Evolutionary conservation across 2,797 vertebrate genomes (phyloP).

Genomic region (Hemibagrus guttatus): DNA sequence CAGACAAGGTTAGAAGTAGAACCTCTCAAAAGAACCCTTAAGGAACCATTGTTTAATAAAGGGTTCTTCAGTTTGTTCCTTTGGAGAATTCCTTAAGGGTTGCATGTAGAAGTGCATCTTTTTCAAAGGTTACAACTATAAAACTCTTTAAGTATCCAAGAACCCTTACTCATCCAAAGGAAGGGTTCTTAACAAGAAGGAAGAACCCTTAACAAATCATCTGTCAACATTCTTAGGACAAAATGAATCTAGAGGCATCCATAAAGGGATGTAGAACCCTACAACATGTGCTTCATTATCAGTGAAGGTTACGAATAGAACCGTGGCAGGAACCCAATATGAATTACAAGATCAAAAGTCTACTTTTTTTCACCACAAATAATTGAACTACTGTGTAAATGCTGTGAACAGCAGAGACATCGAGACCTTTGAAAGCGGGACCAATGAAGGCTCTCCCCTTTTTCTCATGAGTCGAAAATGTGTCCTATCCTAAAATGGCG

Average conservation of each 20-base stretch:
- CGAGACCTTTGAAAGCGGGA: slow-evolving; percentile 14
- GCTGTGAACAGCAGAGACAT: not conserved
- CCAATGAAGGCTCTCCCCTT: slow-evolving; percentile 61
- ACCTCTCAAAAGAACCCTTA: not conserved
- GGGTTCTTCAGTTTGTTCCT: not conserved
- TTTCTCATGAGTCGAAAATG: slow-evolving; percentile 54
- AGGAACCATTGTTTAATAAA: not conserved
- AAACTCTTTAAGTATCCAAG: not conserved
- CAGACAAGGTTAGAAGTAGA: not conserved
- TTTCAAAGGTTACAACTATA: not conserved
- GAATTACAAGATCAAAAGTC: not conserved
- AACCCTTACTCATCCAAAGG: not conserved
- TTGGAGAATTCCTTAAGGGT: too few species aligned
- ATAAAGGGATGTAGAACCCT: not conserved
- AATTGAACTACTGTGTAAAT: not conserved
- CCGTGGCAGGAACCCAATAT: not conserved
- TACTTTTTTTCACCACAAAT: not conserved
- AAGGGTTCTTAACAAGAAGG: too few species aligned
- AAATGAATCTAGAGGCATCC: not conserved
- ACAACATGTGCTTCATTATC: not conserved
- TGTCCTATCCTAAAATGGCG: slow-evolving; percentile 61
- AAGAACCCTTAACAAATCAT: not conserved
- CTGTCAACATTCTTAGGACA: not conserved
- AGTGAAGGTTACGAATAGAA: not conserved
- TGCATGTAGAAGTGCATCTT: not conserved